phyloP scores from a whole-genome alignment of 2,888 invertebrate genomes.

The Aplocera efformata region DNA sequence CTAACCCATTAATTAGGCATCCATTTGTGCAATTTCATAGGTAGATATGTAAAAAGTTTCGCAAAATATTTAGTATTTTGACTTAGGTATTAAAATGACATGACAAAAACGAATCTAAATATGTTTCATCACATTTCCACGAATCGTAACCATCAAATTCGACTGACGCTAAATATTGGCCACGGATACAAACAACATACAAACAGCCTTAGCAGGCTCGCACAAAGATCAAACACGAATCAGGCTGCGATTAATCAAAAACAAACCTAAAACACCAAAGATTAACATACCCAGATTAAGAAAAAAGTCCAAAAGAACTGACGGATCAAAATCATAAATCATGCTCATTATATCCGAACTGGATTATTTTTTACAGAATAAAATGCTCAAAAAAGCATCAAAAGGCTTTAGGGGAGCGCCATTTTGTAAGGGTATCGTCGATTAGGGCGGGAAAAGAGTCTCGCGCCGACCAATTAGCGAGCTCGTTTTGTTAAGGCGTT shows the following conservation, averaged over 20 bases:
- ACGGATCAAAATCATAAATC: conserved; percentile 78
- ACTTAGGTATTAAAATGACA: conserved; percentile 3
- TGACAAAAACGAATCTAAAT: conserved; percentile 1
- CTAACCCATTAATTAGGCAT: no score
- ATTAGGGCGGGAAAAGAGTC: conserved; percentile 68
- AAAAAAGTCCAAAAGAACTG: conserved; percentile 57
- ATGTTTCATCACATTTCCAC: conserved; percentile 11
- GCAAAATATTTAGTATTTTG: no score
- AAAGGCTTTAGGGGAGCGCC: conserved; percentile 77
- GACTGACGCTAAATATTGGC: conserved; percentile 23
- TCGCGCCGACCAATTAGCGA: conserved; percentile 51
- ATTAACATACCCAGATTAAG: conserved; percentile 74
- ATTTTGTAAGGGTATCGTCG: conserved; percentile 71
- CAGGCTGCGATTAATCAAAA: conserved; percentile 62
- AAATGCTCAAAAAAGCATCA: conserved; percentile 78
- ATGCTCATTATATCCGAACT: conserved; percentile 79
- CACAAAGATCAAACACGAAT: conserved; percentile 48
- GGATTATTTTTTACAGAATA: conserved; percentile 78
- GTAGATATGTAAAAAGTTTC: no score
- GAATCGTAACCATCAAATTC: conserved; percentile 20
- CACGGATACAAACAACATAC: conserved; percentile 10
- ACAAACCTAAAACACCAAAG: conserved; percentile 65
- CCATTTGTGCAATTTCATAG: no score
- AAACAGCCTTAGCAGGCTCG: conserved; percentile 15
- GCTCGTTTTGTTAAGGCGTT: conserved; percentile 62